Percentiles rank a stretch among this genome's conserved stretches.
Conservation (phyloP, 2,113 vertebrate genomes). For the Anhinga anhinga region DNA sequence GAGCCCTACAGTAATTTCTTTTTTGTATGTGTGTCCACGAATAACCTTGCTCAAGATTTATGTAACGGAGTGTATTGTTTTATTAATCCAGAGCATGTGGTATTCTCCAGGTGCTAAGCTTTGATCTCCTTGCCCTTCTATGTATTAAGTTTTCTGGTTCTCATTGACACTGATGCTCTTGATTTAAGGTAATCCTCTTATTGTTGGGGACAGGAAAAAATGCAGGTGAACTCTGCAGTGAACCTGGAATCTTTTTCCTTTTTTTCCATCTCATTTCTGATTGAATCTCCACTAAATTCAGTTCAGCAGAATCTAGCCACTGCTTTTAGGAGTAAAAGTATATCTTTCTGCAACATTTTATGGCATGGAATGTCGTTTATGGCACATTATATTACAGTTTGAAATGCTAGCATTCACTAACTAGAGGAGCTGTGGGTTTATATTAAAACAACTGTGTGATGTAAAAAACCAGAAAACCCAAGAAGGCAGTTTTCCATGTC, state of each 20-base stretch:
- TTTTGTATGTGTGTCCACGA: constrained; percentile 51
- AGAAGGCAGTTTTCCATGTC: constrained; percentile 25
- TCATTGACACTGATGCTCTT: constrained; percentile 73
- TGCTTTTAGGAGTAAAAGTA: constrained; percentile 63
- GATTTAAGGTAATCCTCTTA: constrained; percentile 73
- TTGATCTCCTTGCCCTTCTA: constrained; percentile 74
- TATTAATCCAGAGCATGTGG: constrained; percentile 77
- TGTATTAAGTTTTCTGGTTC: constrained; percentile 70
- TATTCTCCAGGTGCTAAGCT: constrained; percentile 78
- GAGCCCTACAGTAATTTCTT: constrained; percentile 73
- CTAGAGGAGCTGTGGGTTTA: constrained; percentile 14
- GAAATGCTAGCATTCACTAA: constrained; percentile 49
- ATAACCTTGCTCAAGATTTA: constrained; percentile 74
- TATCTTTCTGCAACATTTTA: constrained; percentile 77
- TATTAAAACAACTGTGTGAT: neutral
- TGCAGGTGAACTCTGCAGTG: constrained; percentile 55
- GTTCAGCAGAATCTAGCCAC: constrained; percentile 62
- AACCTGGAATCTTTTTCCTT: constrained; percentile 47
- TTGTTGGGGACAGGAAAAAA: constrained; percentile 30
- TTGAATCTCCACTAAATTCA: constrained; percentile 57
- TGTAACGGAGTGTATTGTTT: constrained; percentile 70
- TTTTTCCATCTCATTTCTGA: constrained; percentile 48
- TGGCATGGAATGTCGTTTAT: constrained; percentile 63
- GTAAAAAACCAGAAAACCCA: neutral
- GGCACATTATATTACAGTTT: constrained; percentile 57